phyloP scores from a whole-genome alignment of 2,797 vertebrate species.

The Lacerta agilis region DNA sequence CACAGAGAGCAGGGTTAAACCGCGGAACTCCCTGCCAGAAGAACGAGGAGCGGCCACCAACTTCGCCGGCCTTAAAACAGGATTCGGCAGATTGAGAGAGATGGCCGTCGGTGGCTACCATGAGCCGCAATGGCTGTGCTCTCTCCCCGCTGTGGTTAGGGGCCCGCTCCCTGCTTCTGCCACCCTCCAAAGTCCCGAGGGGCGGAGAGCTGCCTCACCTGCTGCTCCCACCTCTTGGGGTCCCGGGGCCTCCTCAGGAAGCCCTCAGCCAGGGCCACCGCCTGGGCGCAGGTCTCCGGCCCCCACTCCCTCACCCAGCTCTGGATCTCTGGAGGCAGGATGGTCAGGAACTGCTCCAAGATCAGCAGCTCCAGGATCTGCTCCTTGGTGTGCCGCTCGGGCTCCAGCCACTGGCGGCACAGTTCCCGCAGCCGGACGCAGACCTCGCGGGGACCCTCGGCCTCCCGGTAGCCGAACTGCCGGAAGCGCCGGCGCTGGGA shows the following conservation, averaged over 20 bases:
- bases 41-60: too few species aligned
- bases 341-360: conserved; percentile 36
- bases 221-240: conserved; percentile 3
- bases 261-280: conserved; percentile 12
- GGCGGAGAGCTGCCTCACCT: background rate
- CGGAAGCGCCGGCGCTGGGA: conserved; percentile 23
- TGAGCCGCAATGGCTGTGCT: too few species aligned
- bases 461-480: conserved; percentile 31
- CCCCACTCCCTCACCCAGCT: conserved; percentile 12
- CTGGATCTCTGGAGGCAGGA: conserved; percentile 15
- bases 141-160: too few species aligned
- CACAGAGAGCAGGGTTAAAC: too few species aligned
- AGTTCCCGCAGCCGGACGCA: conserved; percentile 16
- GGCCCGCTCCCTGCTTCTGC: too few species aligned
- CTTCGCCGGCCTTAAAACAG: too few species aligned
- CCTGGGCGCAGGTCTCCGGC: conserved; percentile 12
- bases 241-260: conserved; percentile 7
- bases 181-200: too few species aligned
- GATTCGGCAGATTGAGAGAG: too few species aligned
- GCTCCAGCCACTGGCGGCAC: conserved; percentile 25
- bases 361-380: conserved; percentile 31
- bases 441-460: conserved; percentile 16
- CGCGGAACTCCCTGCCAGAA: too few species aligned
- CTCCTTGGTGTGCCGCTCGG: conserved; percentile 28
- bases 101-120: too few species aligned